These are phyloP conservation scores for Lepidochrysops patricia DNA, from an alignment of 2,888 invertebrate genomes.

Conservation along the genomic window DNA sequence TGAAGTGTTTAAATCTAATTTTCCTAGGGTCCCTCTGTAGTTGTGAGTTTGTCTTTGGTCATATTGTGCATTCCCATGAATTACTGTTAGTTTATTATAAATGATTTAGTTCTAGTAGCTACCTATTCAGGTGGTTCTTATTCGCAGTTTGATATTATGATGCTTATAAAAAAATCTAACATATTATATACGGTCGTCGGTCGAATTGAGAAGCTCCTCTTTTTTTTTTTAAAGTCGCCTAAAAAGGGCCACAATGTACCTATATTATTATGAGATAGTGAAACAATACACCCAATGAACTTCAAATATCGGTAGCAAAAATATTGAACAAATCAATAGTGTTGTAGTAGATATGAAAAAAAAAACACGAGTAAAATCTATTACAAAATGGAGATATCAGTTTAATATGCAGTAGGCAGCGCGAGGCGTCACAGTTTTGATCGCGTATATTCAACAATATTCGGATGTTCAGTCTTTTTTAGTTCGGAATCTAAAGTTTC, in stretches of 20 bases:
- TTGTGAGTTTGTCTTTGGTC: no score
- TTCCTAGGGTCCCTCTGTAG: slow-evolving; percentile 10
- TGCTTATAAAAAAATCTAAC: no score
- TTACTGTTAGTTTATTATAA: slow-evolving; percentile 8
- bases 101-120: background rate
- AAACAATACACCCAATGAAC: no score
- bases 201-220: no score
- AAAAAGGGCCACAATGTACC: no score
- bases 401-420: background rate
- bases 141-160: no score
- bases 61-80: background rate
- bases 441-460: background rate
- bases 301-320: no score
- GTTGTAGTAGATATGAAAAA: background rate
- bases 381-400: background rate
- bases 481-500: background rate
- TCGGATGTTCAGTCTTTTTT: slow-evolving; percentile 3
- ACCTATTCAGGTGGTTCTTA: no score
- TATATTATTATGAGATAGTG: no score
- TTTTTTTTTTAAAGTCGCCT: no score
- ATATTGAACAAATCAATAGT: no score
- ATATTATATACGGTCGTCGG: no score
- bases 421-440: background rate
- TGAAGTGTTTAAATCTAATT: slow-evolving; percentile 18
- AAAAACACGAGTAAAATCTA: background rate